Base-by-base conservation (phyloP, 1,140 invertebrate genomes). In the Drosophila oshimai region DNA sequence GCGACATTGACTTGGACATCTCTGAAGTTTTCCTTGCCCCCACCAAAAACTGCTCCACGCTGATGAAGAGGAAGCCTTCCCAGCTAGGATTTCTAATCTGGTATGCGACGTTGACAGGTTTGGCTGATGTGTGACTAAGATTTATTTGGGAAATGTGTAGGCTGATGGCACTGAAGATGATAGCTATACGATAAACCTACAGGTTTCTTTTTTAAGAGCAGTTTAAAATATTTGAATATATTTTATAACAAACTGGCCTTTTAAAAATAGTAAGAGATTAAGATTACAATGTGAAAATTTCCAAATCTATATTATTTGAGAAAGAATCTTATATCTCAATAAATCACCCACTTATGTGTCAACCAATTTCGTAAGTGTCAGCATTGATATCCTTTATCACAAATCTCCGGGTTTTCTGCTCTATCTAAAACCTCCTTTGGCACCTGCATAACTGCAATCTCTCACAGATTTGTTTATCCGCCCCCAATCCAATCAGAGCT, bases 91-190 rank as follows among this genome's bases (percentile, higher is more conserved):
- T 68, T 58, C 75, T 75, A 78, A 61, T 53, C 65, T 64, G 51
- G 60, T 68, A 51, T 58, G 71, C 54, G 53, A 75, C 57, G 57
- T 65, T 80, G 71, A 87, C 79, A 87, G 71, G 64, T 31, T 39
- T 5, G 31, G 20, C 34, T 61, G 58, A 71, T 74, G 75, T 86
- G 47, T 67, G 49, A 83, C 58, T 55, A 54, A 57, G 64, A 86
- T 79, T 86, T 83, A 79, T 79, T 78, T 61, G 70, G 55, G 41
- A 72, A 84, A 60, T 58, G 58, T 79, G 58, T 57, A 55, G 44
- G 72, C 55, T 70, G 65, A 31, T 34, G 24, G 33, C 50, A 39
- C 34, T 39, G 33, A 13, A 36, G 22, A 60, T 71, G 33, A 15
- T 9, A 31, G 34, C 6, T 18, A 6, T 3, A 20, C n/a, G 17